Conservation (phyloP, 2,797 vertebrate species). For the Loris lydekkerianus region DNA sequence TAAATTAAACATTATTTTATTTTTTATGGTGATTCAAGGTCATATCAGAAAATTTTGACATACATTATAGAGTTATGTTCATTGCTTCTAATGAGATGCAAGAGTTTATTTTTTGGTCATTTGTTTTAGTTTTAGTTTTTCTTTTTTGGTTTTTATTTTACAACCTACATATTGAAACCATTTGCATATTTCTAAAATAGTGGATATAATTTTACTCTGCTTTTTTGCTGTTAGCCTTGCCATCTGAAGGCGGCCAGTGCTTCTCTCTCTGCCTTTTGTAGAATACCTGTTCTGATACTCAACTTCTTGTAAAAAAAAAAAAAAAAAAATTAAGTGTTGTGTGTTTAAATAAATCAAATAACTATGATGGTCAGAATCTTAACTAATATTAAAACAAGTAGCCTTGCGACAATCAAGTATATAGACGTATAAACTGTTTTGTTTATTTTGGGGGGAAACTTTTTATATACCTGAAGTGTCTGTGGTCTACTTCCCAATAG, state of each 20-base stretch:
- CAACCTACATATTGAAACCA: background rate
- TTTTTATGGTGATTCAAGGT: background rate
- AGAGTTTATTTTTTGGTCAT: background rate
- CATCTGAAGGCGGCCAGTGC: background rate
- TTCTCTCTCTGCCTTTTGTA: background rate
- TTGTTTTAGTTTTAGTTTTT: background rate
- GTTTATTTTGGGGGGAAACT: background rate
- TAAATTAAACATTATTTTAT: background rate
- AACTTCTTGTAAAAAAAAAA: background rate
- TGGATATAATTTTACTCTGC: background rate
- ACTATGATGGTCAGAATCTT: constrained; percentile 1
- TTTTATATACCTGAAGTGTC: background rate
- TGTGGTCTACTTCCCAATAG: background rate
- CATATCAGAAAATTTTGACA: background rate
- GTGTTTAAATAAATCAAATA: background rate
- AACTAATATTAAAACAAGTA: background rate
- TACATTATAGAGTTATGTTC: background rate
- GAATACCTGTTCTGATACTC: background rate
- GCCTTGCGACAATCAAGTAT: background rate
- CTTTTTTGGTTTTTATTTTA: background rate
- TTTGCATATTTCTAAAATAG: background rate
- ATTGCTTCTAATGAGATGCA: background rate
- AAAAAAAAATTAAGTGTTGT: background rate
- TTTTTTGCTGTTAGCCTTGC: background rate
- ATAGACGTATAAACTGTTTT: background rate